These are phyloP conservation scores for Osmoderma eremita DNA, from an alignment of 2,888 invertebrate species.

Conservation along the genomic window DNA sequence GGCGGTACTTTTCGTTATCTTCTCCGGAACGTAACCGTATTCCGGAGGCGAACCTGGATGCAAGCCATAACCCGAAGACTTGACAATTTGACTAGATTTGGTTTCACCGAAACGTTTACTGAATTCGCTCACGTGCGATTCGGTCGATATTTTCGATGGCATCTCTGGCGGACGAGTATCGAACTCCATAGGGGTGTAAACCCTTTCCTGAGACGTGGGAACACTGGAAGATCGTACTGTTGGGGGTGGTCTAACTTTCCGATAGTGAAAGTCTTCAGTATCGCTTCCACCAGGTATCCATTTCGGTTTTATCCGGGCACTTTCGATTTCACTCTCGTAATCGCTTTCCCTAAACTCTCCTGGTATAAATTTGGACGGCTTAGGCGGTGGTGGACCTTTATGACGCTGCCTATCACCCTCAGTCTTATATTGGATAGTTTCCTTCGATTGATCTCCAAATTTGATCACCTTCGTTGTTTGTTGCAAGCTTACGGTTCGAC, in stretches of 20 bases:
- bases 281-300: constrained; percentile 74
- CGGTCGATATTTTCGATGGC: constrained; percentile 58
- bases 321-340: constrained; percentile 76
- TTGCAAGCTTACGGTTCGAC: constrained; percentile 74
- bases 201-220: constrained; percentile 65
- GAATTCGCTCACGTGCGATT: constrained; percentile 40
- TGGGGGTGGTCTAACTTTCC: constrained; percentile 71
- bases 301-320: constrained; percentile 69
- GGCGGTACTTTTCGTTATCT: constrained; percentile 58
- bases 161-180: constrained; percentile 67
- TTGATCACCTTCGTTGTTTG: constrained; percentile 77
- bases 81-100: constrained; percentile 53
- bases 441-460: constrained; percentile 67
- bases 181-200: constrained; percentile 72
- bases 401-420: constrained; percentile 49
- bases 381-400: constrained; percentile 66
- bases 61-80: constrained; percentile 59
- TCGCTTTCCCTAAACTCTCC: constrained; percentile 75
- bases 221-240: constrained; percentile 66
- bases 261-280: constrained; percentile 68
- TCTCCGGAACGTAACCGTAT: constrained; percentile 62
- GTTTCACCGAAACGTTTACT: constrained; percentile 55
- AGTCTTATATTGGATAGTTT: constrained; percentile 56
- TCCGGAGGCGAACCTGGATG: constrained; percentile 70
- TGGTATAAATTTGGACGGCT: constrained; percentile 73